Evolutionary conservation across 2,113 vertebrate species (phyloP), one percentile per base, ranked within the genome.

Genomic region (Azemiops feae): DNA sequence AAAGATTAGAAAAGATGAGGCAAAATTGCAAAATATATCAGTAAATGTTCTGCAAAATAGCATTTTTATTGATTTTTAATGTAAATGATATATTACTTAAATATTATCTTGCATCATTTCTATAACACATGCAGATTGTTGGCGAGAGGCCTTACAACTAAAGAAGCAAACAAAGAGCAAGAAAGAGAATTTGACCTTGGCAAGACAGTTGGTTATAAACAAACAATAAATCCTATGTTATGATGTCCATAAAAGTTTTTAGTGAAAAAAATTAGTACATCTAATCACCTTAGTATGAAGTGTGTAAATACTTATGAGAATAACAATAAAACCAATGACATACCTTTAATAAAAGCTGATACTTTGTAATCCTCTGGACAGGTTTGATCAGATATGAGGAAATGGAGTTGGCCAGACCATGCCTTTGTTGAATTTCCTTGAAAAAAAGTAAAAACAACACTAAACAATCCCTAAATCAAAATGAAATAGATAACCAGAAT

Each of bases 361-460:
- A 99, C 95, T 99, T 99, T 87, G 99, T 99, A 98, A 99, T 99
- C 96, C 99, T 98, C 97, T 99, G 99, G 60, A 99, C 99, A 20
- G 99, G 99, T 96, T 99, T 99, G 96, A 99, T 99, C 96, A 99
- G 98, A 96, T 99, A 99, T 94, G 99, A 99, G 94, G 99, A 99
- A 97, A 99, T 99, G 93, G 99, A 99, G 97, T 99, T 99, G 88
- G 98, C 98, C 96, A 99, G 98, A 53, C 98, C 98, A 0, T 99
- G 99, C 93, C 98, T 98, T 96, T 99, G 99, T 96, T 99, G 99
- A 88, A 99, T 99, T 96, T 99, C 99, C 99, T 99, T 95, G 57
- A 95, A 96, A 95, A 95, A 93, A 22, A 4, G 7, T 25, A 47
- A 50, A 93, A 58, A 85, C 85, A 25, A 93, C 3, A 87, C 1